phyloP scores from a whole-genome alignment of 2,888 invertebrate species.

The Pantelozetes paolii region DNA sequence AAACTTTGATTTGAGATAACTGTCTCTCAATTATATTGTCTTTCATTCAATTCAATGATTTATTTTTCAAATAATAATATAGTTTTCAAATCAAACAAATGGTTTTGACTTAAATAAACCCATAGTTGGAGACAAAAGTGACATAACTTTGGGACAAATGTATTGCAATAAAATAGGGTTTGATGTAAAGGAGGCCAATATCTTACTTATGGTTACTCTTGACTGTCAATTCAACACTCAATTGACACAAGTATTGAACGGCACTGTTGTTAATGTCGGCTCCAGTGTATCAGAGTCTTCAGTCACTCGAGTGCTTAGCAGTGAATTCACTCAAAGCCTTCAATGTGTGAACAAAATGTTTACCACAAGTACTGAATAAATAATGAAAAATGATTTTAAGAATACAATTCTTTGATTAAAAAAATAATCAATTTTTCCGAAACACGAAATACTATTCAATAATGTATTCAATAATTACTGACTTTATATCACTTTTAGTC shows the following conservation, averaged over 20 bases:
- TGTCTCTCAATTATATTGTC: slow-evolving; percentile 6
- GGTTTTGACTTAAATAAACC: slow-evolving; percentile 16
- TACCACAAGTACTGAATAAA: too few species aligned
- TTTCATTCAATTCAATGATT: not conserved
- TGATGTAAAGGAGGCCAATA: not conserved
- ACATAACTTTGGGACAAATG: slow-evolving; percentile 1
- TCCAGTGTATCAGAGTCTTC: not conserved
- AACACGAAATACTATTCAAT: too few species aligned
- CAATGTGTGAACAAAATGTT: not conserved
- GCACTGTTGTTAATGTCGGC: not conserved
- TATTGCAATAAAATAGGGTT: not conserved
- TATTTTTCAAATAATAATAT: not conserved
- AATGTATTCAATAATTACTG: too few species aligned
- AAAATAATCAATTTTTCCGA: too few species aligned
- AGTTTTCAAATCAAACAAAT: slow-evolving; percentile 24
- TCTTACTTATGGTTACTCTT: not conserved
- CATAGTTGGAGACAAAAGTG: not conserved
- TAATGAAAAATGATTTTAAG: not conserved
- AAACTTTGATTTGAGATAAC: not conserved
- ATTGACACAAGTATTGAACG: not conserved
- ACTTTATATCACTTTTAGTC: too few species aligned
- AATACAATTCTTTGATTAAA: too few species aligned
- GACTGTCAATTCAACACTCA: not conserved
- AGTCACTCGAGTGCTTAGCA: not conserved
- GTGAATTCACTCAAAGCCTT: slow-evolving; percentile 12